phyloP scores from a whole-genome alignment of 2,888 invertebrate species.

The Rhingia campestris region DNA sequence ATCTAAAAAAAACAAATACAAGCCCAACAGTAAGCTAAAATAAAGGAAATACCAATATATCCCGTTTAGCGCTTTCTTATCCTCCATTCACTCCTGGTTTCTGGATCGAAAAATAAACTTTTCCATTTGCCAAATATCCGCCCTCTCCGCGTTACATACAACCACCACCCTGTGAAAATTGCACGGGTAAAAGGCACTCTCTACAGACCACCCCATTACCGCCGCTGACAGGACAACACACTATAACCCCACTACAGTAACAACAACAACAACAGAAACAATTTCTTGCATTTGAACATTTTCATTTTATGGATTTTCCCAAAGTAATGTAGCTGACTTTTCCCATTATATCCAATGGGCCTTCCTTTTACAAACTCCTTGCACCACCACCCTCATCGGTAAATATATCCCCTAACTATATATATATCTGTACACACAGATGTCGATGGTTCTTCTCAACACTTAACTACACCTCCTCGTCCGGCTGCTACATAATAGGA shows the following conservation, averaged over 20 bases:
- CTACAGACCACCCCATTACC: slow-evolving; percentile 18
- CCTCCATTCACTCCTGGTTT: slow-evolving; percentile 62
- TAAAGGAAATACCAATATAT: slow-evolving; percentile 66
- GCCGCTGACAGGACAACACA: neutral
- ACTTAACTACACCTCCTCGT: slow-evolving; percentile 42
- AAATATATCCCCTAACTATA: slow-evolving; percentile 33
- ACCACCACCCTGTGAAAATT: neutral
- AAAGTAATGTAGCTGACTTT: slow-evolving; percentile 72
- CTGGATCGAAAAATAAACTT: slow-evolving; percentile 56
- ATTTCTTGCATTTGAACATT: slow-evolving; percentile 59
- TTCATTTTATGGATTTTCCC: slow-evolving; percentile 71
- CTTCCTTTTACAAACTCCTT: slow-evolving; percentile 10
- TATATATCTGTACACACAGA: slow-evolving; percentile 51
- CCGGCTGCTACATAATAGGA: slow-evolving; percentile 44
- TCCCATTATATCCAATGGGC: slow-evolving; percentile 67
- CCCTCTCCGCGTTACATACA: slow-evolving; percentile 15
- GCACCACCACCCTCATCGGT: slow-evolving; percentile 22
- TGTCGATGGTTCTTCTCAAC: slow-evolving; percentile 66
- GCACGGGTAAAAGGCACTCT: slow-evolving; percentile 10
- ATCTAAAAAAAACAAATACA: slow-evolving; percentile 5
- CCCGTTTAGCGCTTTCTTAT: slow-evolving; percentile 67
- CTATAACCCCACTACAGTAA: slow-evolving; percentile 17
- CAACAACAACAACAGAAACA: slow-evolving; percentile 38
- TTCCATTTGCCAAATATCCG: slow-evolving; percentile 60
- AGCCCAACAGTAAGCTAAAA: slow-evolving; percentile 38